Evolutionary conservation across 2,113 vertebrate species (phyloP), one percentile per base, ranked within the genome.

Genomic region (Dipodomys ordii): DNA sequence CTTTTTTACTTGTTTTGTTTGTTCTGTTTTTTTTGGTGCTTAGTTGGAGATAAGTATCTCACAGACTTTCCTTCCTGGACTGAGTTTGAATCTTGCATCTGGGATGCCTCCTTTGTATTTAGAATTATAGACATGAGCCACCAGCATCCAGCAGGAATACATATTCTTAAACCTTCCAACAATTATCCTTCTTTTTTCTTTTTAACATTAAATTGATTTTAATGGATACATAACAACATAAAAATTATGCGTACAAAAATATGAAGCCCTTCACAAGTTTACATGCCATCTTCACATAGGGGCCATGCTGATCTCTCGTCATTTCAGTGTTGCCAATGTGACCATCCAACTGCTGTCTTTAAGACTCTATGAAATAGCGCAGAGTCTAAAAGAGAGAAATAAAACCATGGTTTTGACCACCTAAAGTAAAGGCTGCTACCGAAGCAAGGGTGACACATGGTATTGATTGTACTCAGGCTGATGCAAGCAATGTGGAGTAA

Each of bases 401-500:
- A 44, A 64, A 93, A 78, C n/a, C 79, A 32, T 7, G 72, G 13
- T 6, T 44, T 74, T 95, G 71, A 86, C 85, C 25, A 88, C 85
- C n/a, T 77, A 76, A 57, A 57, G 53, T 57, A 57, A 79, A 86
- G 93, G 74, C 64, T 83, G 86, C 91, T 92, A 92, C 67, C 9
- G 49, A 94, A 94, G 28, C 87, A 88, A 91, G 46, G 18, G 13
- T 28, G 2, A 62, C 97, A 93, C 94, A 78, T 18, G 6, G 30
- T 89, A 84, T 83, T 15, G 80, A 92, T 81, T 96, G n/a, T 67
- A 84, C 84, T 64, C 32, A 27, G 73, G 23, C 79, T 88, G 95
- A 92, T 93, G 82, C 92, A 97, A 96, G 97, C 96, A 96, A 68
- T n/a, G 2, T 90, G 71, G 88, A 95, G 85, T 77, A 96, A 88